phyloP scores from a whole-genome alignment of 2,113 vertebrate genomes.

The Menidia beryllina region DNA sequence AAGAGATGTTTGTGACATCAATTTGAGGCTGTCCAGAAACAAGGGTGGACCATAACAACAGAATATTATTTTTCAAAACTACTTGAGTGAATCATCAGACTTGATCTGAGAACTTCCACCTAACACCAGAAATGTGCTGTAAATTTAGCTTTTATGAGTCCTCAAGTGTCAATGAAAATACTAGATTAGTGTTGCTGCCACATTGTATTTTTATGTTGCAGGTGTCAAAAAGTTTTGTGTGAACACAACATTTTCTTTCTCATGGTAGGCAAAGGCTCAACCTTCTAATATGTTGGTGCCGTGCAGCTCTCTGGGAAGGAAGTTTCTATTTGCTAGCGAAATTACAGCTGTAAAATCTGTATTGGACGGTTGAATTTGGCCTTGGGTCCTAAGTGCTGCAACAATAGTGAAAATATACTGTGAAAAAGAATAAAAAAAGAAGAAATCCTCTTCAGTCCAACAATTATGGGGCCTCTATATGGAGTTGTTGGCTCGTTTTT shows the following conservation, averaged over 20 bases:
- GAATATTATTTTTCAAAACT: slow-evolving; percentile 75
- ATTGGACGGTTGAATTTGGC: slow-evolving; percentile 54
- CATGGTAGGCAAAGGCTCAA: slow-evolving; percentile 29
- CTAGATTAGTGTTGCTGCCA: slow-evolving; percentile 73
- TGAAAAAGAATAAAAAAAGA: slow-evolving; percentile 48
- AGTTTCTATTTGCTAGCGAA: slow-evolving; percentile 55
- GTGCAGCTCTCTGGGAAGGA: slow-evolving; percentile 23
- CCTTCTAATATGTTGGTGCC: slow-evolving; percentile 13
- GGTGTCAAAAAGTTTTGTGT: slow-evolving; percentile 76
- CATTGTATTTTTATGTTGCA: slow-evolving; percentile 75
- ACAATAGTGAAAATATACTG: slow-evolving; percentile 69
- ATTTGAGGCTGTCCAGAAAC: slow-evolving; percentile 68
- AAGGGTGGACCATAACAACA: slow-evolving; percentile 63
- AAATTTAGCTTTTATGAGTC: slow-evolving; percentile 84
- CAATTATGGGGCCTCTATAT: slow-evolving; percentile 81
- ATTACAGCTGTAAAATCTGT: slow-evolving; percentile 57
- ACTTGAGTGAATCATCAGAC: slow-evolving; percentile 81
- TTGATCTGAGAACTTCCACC: slow-evolving; percentile 82
- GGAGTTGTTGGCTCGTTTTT: slow-evolving; percentile 77
- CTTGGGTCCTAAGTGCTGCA: slow-evolving; percentile 64
- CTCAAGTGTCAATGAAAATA: slow-evolving; percentile 62
- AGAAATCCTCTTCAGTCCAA: slow-evolving; percentile 75
- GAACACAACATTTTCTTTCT: slow-evolving; percentile 34
- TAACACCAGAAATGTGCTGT: slow-evolving; percentile 80
- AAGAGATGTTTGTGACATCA: slow-evolving; percentile 73